Evolutionary conservation across 1,140 invertebrate species (phyloP).

Genomic region (Euschistus heros): DNA sequence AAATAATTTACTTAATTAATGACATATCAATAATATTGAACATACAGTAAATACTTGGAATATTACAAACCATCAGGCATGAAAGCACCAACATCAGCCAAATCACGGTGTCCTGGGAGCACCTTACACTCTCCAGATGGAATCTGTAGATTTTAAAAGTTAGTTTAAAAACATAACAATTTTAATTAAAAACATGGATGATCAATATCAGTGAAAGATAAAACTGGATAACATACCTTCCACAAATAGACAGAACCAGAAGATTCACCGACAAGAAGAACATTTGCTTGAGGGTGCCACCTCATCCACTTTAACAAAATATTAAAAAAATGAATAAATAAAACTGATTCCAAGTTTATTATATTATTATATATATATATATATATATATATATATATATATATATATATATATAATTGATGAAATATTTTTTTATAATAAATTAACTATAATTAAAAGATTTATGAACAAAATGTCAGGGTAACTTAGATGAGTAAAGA

Average conservation of each 20-base stretch:
- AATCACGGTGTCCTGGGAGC: neutral
- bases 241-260: slow-evolving; percentile 8
- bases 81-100: slow-evolving; percentile 2
- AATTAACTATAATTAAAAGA: too few species aligned
- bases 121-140: slow-evolving; percentile 8
- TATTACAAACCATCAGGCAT: slow-evolving; percentile 10
- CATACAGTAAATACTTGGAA: neutral
- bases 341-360: too few species aligned
- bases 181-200: neutral
- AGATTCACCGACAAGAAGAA: neutral
- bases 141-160: neutral
- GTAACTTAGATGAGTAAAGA: too few species aligned
- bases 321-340: too few species aligned
- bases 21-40: neutral
- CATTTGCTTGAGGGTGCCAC: slow-evolving; percentile 11
- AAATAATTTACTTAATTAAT: neutral
- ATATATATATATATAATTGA: too few species aligned
- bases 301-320: slow-evolving; percentile 1
- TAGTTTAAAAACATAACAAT: neutral
- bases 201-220: neutral
- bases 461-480: too few species aligned
- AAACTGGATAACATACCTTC: slow-evolving; percentile 1
- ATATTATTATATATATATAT: too few species aligned
- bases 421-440: too few species aligned
- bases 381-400: too few species aligned